Base-by-base conservation (phyloP, 1,140 invertebrate species). In the Acromyrmex charruanus region DNA sequence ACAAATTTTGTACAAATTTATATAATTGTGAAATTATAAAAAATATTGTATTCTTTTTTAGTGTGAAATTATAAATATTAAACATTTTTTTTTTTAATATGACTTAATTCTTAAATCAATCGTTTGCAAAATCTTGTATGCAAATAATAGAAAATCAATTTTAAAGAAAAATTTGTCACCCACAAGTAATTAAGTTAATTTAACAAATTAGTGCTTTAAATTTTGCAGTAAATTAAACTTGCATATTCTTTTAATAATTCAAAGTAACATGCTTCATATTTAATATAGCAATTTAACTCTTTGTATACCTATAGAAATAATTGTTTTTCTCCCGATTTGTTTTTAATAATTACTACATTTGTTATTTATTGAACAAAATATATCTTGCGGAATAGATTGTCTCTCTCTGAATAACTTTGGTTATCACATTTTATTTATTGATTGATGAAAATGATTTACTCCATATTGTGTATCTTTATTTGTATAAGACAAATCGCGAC, bases 381-480 rank as follows among this genome's bases (percentile, higher is more conserved):
- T 25, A 25, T 51, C 35, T 28, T 49, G 21, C 68, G 12, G 16
- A 14, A 61, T 65, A 82, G 7, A 61, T 74, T 74, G 18, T 5
- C 18, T 61, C 18, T 61, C 39, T 51, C 16, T 16, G 3, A 12
- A 44, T 6, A 39, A 12, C 35, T 68, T 39, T 16, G 18, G 3
- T 58, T 44, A 61, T 61, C 49, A 82, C 7, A 74, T 82, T 59
- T 72, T 35, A 25, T 39, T 51, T 21, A 35, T 75, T 84, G 25
- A 84, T 51, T 49, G 55, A 49, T 74, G 39, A 39, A 61, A 61
- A 74, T 74, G n/a, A 14, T 71, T 75, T 31, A 82, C 69, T 82
- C 10, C 10, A n/a, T 21, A 16, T 16, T 58, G 7, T 44, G 31
- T 39, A 49, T 31, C 12, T 74, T 9, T 61, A 63, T 61, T 28